Percentiles rank a stretch among this genome's conserved stretches.
Conservation (phyloP, 2,797 vertebrate species). For the Ciconia nigra region DNA sequence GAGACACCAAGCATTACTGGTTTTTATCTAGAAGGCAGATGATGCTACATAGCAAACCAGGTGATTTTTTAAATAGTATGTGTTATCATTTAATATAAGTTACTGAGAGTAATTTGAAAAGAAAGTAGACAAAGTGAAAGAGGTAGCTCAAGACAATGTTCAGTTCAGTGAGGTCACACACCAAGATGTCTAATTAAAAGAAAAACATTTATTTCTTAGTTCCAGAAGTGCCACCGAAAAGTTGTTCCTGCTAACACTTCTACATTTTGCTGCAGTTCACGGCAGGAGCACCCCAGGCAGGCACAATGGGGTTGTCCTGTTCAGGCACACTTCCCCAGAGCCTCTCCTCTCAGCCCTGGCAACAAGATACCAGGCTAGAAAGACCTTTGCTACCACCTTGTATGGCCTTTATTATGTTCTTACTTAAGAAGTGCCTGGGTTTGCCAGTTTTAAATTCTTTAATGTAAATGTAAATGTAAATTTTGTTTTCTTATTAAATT, state of each 20-base stretch:
- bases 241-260: background rate
- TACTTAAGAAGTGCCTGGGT: background rate
- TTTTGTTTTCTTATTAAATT: background rate
- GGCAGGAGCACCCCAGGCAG: background rate
- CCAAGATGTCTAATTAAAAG: background rate
- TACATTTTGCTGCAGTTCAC: background rate
- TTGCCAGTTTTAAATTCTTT: background rate
- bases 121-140: background rate
- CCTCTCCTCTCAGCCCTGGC: background rate
- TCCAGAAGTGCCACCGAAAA: background rate
- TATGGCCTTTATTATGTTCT: background rate
- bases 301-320: background rate
- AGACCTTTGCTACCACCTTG: background rate
- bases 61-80: background rate
- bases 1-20: background rate
- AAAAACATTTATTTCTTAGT: background rate
- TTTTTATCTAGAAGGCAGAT: slow-evolving; percentile 29
- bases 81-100: slow-evolving; percentile 1
- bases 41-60: background rate
- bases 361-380: background rate
- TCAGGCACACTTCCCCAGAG: background rate
- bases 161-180: background rate
- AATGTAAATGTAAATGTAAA: background rate
- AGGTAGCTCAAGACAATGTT: background rate
- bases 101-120: background rate